Conservation (phyloP, 1,140 invertebrate genomes). For the Anoplolepis gracilipes region DNA sequence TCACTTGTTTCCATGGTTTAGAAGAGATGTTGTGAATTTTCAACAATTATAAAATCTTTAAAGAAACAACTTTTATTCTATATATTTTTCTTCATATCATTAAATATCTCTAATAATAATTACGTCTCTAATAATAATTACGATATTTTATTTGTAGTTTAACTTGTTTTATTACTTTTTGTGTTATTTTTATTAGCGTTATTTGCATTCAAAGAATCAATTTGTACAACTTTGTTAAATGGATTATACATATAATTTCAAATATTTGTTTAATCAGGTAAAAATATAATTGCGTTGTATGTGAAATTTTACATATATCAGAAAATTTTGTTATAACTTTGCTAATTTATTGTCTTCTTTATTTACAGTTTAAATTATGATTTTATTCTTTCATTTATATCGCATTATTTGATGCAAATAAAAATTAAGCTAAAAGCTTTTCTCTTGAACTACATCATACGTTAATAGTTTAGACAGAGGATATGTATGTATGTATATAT, state of each 20-base stretch:
- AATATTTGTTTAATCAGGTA: slow-evolving; percentile 31
- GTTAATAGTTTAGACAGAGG: slow-evolving; percentile 33
- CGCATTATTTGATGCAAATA: not conserved
- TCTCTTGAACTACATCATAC: slow-evolving; percentile 23
- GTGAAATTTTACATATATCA: slow-evolving; percentile 4
- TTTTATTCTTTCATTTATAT: slow-evolving; percentile 2
- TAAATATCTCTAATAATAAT: no score
- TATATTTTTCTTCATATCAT: slow-evolving; percentile 48
- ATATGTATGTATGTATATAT: slow-evolving; percentile 3
- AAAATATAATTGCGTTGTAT: not conserved
- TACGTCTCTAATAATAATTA: slow-evolving; percentile 35
- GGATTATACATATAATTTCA: not conserved
- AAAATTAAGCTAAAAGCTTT: slow-evolving; percentile 31
- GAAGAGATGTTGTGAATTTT: slow-evolving; percentile 28
- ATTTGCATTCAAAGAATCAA: slow-evolving; percentile 26
- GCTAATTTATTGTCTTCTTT: not conserved
- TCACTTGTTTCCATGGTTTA: slow-evolving; percentile 36
- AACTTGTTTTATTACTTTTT: slow-evolving; percentile 30
- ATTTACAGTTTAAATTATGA: slow-evolving; percentile 15
- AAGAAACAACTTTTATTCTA: slow-evolving; percentile 54
- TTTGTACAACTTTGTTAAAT: slow-evolving; percentile 13
- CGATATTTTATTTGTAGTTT: slow-evolving; percentile 37
- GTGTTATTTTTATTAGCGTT: slow-evolving; percentile 34
- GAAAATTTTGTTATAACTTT: slow-evolving; percentile 5
- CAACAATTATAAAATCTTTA: slow-evolving; percentile 11